phyloP scores from a whole-genome alignment of 2,888 invertebrate genomes.

The Lasius platythorax region DNA sequence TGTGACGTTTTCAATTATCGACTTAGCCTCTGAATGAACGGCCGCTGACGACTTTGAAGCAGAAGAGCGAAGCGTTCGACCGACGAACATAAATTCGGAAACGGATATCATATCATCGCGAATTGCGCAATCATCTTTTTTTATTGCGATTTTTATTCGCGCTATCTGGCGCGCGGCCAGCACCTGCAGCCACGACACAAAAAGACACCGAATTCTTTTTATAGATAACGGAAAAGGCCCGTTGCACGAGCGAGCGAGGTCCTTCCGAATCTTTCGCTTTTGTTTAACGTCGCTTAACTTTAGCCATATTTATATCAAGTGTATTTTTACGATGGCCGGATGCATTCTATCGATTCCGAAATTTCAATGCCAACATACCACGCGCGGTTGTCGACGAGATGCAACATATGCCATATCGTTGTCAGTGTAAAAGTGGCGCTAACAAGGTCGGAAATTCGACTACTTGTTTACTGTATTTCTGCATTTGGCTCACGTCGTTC shows the following conservation, averaged over 20 bases:
- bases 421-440: slow-evolving; percentile 50
- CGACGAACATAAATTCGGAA: neutral
- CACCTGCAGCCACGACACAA: slow-evolving; percentile 34
- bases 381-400: slow-evolving; percentile 14
- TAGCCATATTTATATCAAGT: slow-evolving; percentile 42
- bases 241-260: neutral
- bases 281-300: slow-evolving; percentile 21
- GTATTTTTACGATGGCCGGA: slow-evolving; percentile 46
- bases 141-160: slow-evolving; percentile 41
- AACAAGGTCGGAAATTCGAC: slow-evolving; percentile 52
- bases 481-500: neutral
- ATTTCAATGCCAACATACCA: slow-evolving; percentile 62
- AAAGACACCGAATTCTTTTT: slow-evolving; percentile 45
- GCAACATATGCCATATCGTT: slow-evolving; percentile 47
- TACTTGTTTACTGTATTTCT: neutral
- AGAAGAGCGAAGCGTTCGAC: neutral
- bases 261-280: slow-evolving; percentile 19
- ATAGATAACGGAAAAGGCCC: slow-evolving; percentile 23
- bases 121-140: slow-evolving; percentile 46
- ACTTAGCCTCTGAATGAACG: slow-evolving; percentile 10
- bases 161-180: slow-evolving; percentile 32
- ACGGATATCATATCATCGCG: slow-evolving; percentile 17
- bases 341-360: slow-evolving; percentile 55
- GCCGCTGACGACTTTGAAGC: neutral
- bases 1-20: slow-evolving; percentile 30